A percentile compares a stretch with the other conserved stretches of the same genome.
These are phyloP conservation scores for Rousettus madagascariensis DNA, from an alignment of 2,797 vertebrate species.

Conservation along the genomic window DNA sequence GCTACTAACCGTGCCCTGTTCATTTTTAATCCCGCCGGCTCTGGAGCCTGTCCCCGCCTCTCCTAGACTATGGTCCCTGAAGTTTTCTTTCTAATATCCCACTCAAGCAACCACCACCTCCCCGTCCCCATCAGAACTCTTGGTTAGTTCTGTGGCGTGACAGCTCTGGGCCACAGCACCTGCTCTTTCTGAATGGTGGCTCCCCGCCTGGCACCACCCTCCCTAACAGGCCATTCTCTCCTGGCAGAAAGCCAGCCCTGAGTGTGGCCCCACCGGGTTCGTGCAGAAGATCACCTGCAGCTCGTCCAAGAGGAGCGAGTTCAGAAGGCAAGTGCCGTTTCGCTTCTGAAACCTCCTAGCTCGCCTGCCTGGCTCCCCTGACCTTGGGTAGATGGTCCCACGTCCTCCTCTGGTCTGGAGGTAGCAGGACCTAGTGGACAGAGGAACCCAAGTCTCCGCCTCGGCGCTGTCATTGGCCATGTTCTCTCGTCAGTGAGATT, in stretches of 20 bases:
- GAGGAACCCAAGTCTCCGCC: not conserved
- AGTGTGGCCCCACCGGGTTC: conserved; percentile 90
- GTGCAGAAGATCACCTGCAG: conserved; percentile 91
- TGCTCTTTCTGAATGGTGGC: not conserved
- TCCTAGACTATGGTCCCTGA: not conserved
- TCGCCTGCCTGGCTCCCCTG: not conserved
- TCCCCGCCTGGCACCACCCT: no score
- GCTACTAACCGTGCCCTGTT: not conserved
- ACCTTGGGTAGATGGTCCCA: not conserved
- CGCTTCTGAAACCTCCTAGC: not conserved
- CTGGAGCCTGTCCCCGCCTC: not conserved
- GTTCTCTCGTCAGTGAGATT: not conserved
- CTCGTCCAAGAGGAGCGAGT: conserved; percentile 87
- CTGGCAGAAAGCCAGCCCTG: conserved; percentile 86
- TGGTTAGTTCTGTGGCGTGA: not conserved
- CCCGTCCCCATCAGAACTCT: not conserved
- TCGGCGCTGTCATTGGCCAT: not conserved
- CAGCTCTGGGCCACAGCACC: not conserved
- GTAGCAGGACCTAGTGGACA: not conserved
- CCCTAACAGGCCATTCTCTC: not conserved
- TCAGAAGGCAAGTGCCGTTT: conserved; percentile 88
- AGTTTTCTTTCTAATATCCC: not conserved
- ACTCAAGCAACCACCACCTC: not conserved
- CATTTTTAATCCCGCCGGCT: not conserved
- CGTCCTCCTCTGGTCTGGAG: not conserved